Percentiles rank a stretch among this genome's conserved stretches.
Conservation (phyloP, 1,140 invertebrate genomes). For the Atta cephalotes region DNA sequence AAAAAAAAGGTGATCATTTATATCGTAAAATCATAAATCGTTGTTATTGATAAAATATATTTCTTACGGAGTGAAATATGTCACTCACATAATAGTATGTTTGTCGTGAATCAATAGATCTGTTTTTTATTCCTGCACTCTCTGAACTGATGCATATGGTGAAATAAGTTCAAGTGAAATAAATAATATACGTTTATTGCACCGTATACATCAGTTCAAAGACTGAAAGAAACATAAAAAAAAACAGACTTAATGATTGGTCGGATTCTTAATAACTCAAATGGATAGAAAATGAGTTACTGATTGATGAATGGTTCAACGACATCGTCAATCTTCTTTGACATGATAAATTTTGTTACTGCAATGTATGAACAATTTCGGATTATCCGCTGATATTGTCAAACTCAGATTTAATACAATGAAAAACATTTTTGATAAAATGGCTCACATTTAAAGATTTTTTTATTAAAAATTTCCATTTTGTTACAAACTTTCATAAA, state of each 20-base stretch:
- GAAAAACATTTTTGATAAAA: not conserved
- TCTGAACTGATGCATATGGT: too few species aligned
- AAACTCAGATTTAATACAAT: not conserved
- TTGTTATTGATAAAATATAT: not conserved
- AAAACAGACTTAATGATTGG: not conserved
- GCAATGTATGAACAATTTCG: not conserved
- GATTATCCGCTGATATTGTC: slow-evolving; percentile 2
- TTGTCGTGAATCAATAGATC: not conserved
- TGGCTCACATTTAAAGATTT: not conserved
- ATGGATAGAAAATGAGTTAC: slow-evolving; percentile 22
- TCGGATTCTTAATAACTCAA: slow-evolving; percentile 22
- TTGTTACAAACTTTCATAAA: too few species aligned
- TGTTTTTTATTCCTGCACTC: too few species aligned
- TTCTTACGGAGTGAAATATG: not conserved
- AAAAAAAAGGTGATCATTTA: not conserved
- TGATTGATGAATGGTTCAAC: slow-evolving; percentile 30
- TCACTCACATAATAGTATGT: not conserved
- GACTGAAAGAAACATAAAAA: too few species aligned
- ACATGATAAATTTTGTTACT: slow-evolving; percentile 23
- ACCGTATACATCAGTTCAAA: too few species aligned
- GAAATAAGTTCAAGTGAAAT: too few species aligned
- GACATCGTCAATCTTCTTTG: slow-evolving; percentile 32
- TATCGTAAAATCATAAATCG: not conserved
- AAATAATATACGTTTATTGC: too few species aligned
- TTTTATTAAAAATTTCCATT: not conserved